Evolutionary conservation across 2,113 vertebrate genomes (phyloP).

Genomic region (Hylia prasina): DNA sequence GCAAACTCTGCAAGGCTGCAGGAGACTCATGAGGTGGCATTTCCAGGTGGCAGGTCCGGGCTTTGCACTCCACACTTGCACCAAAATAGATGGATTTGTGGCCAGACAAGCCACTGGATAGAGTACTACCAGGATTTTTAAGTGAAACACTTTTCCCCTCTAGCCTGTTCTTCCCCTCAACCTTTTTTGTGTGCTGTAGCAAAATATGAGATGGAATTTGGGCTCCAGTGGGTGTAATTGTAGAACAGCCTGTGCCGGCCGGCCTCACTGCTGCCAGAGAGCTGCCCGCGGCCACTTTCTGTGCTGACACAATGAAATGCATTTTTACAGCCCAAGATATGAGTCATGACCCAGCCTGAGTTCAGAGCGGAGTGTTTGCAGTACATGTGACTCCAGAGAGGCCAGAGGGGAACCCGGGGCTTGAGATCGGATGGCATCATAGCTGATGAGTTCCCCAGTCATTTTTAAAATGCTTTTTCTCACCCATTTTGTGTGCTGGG

Average conservation of each 20-base stretch:
- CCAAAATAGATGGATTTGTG: background rate
- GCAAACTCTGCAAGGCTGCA: background rate
- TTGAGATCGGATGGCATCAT: background rate
- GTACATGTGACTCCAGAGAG: background rate
- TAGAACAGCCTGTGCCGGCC: background rate
- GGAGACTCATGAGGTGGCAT: fast-evolving
- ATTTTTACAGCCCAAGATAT: background rate
- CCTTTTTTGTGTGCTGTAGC: background rate
- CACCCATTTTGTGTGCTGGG: background rate
- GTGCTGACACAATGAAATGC: background rate
- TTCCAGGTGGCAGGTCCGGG: background rate
- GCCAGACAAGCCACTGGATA: background rate
- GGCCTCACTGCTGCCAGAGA: background rate
- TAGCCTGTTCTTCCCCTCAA: background rate
- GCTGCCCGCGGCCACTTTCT: background rate
- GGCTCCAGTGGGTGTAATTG: background rate
- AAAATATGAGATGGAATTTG: background rate
- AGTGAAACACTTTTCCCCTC: background rate
- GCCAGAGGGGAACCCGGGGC: background rate
- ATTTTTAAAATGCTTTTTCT: background rate
- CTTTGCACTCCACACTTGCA: background rate
- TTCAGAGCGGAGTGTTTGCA: background rate
- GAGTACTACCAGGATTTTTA: background rate
- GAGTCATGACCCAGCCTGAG: background rate
- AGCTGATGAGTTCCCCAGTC: background rate